Evolutionary conservation across 2,797 vertebrate species (phyloP), one percentile per base, ranked within the genome.

Genomic region (Coranthus polyacanthus): DNA sequence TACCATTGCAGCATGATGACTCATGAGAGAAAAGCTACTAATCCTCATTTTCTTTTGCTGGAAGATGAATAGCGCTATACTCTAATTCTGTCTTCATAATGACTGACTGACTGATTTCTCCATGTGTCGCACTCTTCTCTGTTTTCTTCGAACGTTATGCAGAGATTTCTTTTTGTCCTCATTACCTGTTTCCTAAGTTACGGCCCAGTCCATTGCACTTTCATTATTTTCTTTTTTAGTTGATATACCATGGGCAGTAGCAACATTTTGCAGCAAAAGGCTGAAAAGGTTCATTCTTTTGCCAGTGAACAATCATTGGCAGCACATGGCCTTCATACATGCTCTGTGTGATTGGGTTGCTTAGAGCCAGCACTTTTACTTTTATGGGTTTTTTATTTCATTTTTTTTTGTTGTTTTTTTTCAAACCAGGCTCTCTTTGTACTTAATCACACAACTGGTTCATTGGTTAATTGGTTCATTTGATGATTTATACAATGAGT

Each of bases 21-120:
- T 86, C 52, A 70, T 45, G 55, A 74, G 64, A 79, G 67, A 84
- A 71, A 83, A 34, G 64, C 71, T 71, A 55, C 72, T 83, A 81
- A 89, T 87, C 75, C 64, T 68, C 20, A 39, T 58, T 61, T 68
- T 77, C 52, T 38, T 66, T 54, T 24, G 67, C 59, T 68, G 38
- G 24, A 50, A 75, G 65, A 73, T 64, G 55, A 78, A 82, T 56
- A 42, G 39, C 68, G 62, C 61, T 55, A 24, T 53, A 29, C 42
- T 78, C 53, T 78, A 77, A 82, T 82, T 85, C 44, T 59, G 54
- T 83, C 75, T 81, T 58, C 57, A 58, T 34, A 22, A 73, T 58
- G 44, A 68, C 50, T 78, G 71, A 78, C 67, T 52, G 13, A n/a
- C n/a, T n/a, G n/a, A n/a, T n/a, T n/a, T n/a, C n/a, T n/a, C n/a